Percentiles rank a stretch among this genome's conserved stretches.
phyloP scores from a whole-genome alignment of 2,888 invertebrate genomes.

The Beris morrisii region DNA sequence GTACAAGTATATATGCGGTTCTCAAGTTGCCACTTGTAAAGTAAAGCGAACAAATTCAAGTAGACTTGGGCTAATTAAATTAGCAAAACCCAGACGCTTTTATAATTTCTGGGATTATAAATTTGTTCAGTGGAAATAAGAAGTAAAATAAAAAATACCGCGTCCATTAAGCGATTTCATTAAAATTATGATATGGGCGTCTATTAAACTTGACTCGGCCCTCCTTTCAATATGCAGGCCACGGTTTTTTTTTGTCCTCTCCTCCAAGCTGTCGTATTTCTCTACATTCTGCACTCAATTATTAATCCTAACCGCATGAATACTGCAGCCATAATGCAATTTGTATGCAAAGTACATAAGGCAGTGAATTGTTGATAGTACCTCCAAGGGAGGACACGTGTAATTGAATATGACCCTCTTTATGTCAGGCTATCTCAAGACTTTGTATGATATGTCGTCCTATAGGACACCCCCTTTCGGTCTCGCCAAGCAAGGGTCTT shows the following conservation, averaged over 20 bases:
- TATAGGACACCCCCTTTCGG: too few relatives aligned
- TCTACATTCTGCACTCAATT: not conserved
- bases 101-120: too few relatives aligned
- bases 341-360: constrained; percentile 20
- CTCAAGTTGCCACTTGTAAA: too few relatives aligned
- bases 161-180: too few relatives aligned
- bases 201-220: constrained; percentile 5
- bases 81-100: too few relatives aligned
- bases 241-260: not conserved
- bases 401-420: constrained; percentile 17
- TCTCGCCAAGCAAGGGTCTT: too few relatives aligned
- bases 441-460: not conserved
- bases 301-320: constrained; percentile 19
- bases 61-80: too few relatives aligned
- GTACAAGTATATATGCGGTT: too few relatives aligned
- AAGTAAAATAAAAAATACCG: too few relatives aligned
- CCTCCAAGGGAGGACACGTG: constrained; percentile 1
- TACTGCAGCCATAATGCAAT: constrained; percentile 18
- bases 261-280: constrained; percentile 5
- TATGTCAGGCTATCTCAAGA: not conserved
- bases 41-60: too few relatives aligned
- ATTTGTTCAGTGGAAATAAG: too few relatives aligned
- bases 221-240: not conserved
- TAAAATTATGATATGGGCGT: constrained; percentile 3
- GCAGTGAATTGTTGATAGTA: constrained; percentile 2